Evolutionary conservation across 2,797 vertebrate genomes (phyloP).

Genomic region (Lithobates pipiens): DNA sequence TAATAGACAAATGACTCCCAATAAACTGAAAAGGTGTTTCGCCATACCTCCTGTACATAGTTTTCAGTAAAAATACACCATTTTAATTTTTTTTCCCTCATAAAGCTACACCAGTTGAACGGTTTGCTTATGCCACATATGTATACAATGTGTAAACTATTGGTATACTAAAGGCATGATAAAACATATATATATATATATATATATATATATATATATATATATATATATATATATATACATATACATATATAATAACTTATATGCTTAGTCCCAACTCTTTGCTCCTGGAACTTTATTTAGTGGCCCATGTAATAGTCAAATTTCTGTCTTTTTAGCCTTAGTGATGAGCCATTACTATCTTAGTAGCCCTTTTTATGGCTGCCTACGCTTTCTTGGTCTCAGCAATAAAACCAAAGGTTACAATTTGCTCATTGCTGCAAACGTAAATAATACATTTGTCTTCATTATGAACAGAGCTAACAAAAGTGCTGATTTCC

Average conservation of each 20-base stretch:
- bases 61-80: not conserved
- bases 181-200: not conserved
- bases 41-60: not conserved
- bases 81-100: not conserved
- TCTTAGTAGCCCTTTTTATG: no score
- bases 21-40: not conserved
- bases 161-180: not conserved
- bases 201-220: no score
- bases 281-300: not conserved
- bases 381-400: no score
- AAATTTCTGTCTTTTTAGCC: not conserved
- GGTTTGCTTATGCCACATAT: constrained; percentile 3
- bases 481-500: no score
- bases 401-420: not conserved
- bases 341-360: not conserved
- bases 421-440: not conserved
- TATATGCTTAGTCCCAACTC: no score
- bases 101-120: not conserved
- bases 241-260: not conserved
- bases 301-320: not conserved
- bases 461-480: no score
- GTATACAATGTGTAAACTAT: not conserved
- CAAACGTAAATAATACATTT: no score
- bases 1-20: constrained; percentile 4
- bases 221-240: no score